Percentiles rank a stretch among this genome's conserved stretches.
These are phyloP conservation scores for Fregetta grallaria DNA, from an alignment of 2,113 vertebrate species.

Conservation along the genomic window DNA sequence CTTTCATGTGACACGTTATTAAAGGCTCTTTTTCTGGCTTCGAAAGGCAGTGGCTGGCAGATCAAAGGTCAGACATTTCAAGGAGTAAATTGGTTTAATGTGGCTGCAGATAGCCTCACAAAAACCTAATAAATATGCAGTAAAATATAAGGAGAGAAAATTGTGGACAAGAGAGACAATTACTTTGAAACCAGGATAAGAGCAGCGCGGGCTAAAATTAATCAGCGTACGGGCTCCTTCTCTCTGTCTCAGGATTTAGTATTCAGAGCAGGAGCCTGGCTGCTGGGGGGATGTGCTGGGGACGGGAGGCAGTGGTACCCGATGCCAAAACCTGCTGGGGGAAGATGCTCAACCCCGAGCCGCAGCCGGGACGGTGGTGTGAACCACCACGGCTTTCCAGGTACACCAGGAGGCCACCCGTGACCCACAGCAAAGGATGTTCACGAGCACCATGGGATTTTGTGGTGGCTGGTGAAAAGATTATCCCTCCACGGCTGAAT, in stretches of 20 bases:
- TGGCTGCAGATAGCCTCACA: slow-evolving; percentile 64
- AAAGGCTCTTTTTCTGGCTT: slow-evolving; percentile 56
- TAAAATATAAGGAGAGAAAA: slow-evolving; percentile 68
- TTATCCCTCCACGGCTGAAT: neutral
- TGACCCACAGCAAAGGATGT: neutral
- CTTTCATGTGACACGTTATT: slow-evolving; percentile 65
- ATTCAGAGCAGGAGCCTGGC: neutral
- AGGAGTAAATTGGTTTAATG: slow-evolving; percentile 76
- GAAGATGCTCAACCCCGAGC: neutral
- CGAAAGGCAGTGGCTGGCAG: slow-evolving; percentile 56
- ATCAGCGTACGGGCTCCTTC: slow-evolving; percentile 28
- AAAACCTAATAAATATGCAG: slow-evolving; percentile 74
- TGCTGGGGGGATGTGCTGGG: neutral
- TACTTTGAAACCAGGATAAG: slow-evolving; percentile 72
- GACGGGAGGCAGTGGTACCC: neutral
- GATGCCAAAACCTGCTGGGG: neutral
- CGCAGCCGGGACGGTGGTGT: accelerated
- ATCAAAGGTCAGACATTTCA: slow-evolving; percentile 74
- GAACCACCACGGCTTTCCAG: neutral
- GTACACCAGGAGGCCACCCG: accelerated
- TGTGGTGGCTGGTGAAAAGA: neutral
- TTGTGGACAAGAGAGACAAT: slow-evolving; percentile 73
- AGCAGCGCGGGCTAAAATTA: slow-evolving; percentile 63
- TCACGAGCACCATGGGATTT: accelerated
- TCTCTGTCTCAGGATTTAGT: slow-evolving; percentile 27